Conservation (phyloP, 2,888 invertebrate genomes). For the Pristionchus maxplancki region DNA sequence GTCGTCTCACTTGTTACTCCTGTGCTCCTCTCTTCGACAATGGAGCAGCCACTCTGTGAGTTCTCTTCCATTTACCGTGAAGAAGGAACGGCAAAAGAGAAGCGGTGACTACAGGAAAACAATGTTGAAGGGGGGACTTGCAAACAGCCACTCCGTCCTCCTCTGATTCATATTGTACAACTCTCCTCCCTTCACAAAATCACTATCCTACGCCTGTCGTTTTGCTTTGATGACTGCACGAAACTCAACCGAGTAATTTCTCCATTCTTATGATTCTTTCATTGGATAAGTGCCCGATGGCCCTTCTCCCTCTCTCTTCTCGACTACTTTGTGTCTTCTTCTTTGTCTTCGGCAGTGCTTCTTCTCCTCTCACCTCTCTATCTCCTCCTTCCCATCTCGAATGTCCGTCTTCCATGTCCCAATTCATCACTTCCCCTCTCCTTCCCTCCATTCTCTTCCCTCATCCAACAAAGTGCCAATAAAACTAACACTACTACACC, state of each 20-base stretch:
- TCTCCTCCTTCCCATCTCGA: constrained; percentile 55
- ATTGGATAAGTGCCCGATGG: not conserved
- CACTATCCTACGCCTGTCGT: too few relatives aligned
- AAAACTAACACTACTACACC: constrained; percentile 24
- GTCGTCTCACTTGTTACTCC: constrained; percentile 34
- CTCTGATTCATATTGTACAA: too few relatives aligned
- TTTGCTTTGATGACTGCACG: too few relatives aligned
- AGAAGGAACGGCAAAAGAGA: not conserved
- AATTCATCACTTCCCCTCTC: constrained; percentile 53
- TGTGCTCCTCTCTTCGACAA: constrained; percentile 47
- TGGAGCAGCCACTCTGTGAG: constrained; percentile 12
- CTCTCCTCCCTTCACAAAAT: too few relatives aligned
- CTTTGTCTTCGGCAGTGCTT: not conserved
- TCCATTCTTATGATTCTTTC: not conserved
- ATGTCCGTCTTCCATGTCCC: constrained; percentile 58
- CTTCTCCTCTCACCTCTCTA: constrained; percentile 31
- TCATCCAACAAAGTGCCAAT: constrained; percentile 28
- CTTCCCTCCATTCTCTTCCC: constrained; percentile 53
- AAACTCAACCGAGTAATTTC: not conserved
- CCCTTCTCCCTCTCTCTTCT: not conserved
- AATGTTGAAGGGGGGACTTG: not conserved
- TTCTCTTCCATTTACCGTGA: not conserved
- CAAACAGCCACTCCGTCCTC: too few relatives aligned
- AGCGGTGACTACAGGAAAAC: not conserved
- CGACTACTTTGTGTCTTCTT: constrained; percentile 8